Base-by-base conservation (phyloP, 1,140 invertebrate genomes). In the Drosophila asahinai region DNA sequence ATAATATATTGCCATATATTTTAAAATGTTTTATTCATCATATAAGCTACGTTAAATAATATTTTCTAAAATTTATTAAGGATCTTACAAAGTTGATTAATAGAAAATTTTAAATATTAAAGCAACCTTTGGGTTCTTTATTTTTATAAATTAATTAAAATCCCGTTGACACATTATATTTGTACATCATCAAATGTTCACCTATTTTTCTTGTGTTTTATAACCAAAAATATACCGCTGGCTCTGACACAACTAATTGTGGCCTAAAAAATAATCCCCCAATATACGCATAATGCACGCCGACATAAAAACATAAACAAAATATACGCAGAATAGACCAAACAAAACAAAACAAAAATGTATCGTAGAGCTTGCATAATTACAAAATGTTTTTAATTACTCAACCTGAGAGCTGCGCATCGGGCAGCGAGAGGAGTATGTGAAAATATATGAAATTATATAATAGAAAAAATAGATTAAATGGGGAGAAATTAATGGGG, bases 341-440 rank as follows among this genome's bases (percentile, higher is more conserved):
- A 60, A 43, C 38, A 43, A 38, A 57, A 43, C 36, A 42, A 38
- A 57, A 19, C n/a, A 15, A 42, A 38, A 57, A 19, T 17, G 14
- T 36, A 40, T 15, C 12, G 14, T 11, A 17, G 25, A 30, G 19
- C 15, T 15, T 63, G 64, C 58, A 47, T 48, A 63, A 63, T 67
- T 38, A 67, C 19, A 60, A n/a, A 43, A 1, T 55, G n/a, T 22
- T 61, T 66, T 38, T 66, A 62, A 66, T 66, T 66, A 61, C 36
- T 57, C 54, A 25, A 22, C 36, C 54, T 25, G 52, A 2, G 54
- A 12, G 22, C 33, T 8, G 2, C n/a, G 43, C 5, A 0, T 17
- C 17, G 14, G n/a, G 17, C 2, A 3, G n/a, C 11, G 9, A 8
- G n/a, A 0, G 12, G 51, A 52, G n/a, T 42, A 12, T 63, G 33